Evolutionary conservation across 2,113 vertebrate genomes (phyloP).

Genomic region (Corvus hawaiiensis): DNA sequence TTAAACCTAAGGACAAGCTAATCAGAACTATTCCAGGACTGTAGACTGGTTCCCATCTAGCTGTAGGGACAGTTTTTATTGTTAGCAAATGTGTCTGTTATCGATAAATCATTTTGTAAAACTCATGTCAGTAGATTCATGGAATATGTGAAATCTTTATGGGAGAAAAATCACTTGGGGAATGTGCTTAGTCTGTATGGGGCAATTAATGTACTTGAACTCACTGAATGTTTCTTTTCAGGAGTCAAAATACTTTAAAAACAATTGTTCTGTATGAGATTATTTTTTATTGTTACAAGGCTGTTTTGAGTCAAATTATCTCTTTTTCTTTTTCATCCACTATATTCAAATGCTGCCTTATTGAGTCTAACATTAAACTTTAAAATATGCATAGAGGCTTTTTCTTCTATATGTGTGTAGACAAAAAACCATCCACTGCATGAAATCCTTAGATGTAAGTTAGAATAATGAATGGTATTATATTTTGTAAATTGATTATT

Average conservation of each 20-base stretch:
- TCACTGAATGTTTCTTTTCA: neutral
- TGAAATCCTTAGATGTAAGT: neutral
- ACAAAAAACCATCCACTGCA: neutral
- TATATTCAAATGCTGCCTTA: neutral
- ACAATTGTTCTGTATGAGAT: neutral
- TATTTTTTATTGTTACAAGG: neutral
- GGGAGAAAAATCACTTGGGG: neutral
- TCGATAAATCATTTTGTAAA: neutral
- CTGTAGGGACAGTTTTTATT: neutral
- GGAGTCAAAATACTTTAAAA: neutral
- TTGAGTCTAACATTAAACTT: neutral
- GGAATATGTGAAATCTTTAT: neutral
- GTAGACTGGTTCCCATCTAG: neutral
- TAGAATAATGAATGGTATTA: neutral
- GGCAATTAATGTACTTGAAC: neutral
- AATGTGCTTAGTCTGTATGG: neutral
- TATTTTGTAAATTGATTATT: neutral
- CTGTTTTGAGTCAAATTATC: neutral
- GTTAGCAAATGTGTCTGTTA: neutral
- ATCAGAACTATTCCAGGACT: fast-evolving
- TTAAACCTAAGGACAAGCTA: neutral
- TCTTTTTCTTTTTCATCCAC: neutral
- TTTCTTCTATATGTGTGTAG: neutral
- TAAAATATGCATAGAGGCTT: neutral
- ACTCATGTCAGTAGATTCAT: neutral